Evolutionary conservation across 2,797 vertebrate species (phyloP).

Genomic region (Dendrocincla fuliginosa): DNA sequence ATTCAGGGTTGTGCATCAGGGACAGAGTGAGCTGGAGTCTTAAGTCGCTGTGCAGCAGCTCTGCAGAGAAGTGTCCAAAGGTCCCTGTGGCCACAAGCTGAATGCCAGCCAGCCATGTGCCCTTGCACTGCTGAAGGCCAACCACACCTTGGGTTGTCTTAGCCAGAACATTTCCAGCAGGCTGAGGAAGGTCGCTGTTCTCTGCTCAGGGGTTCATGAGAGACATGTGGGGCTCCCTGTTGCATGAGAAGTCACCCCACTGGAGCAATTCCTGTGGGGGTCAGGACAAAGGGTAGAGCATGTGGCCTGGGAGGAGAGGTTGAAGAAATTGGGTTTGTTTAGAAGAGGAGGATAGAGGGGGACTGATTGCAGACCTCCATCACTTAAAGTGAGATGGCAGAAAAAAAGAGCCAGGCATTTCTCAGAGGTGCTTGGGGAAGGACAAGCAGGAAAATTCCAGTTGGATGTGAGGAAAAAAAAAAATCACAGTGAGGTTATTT

Average conservation of each 20-base stretch:
- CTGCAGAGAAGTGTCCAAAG: fast-evolving
- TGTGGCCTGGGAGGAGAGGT: background rate
- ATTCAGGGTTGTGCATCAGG: background rate
- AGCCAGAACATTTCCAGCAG: background rate
- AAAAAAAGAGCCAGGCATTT: background rate
- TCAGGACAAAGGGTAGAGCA: background rate
- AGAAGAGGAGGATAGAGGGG: background rate
- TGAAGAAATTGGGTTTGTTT: background rate
- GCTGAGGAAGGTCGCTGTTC: background rate
- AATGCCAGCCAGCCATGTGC: fast-evolving
- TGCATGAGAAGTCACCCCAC: background rate
- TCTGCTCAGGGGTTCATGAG: background rate
- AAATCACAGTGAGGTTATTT: background rate
- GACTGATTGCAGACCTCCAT: background rate
- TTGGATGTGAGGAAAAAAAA: background rate
- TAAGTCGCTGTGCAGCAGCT: background rate
- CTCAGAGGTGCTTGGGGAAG: background rate
- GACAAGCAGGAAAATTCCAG: background rate
- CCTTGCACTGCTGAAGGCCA: background rate
- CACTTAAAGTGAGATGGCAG: background rate
- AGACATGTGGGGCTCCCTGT: background rate
- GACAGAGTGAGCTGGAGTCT: background rate
- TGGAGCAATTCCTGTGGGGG: fast-evolving
- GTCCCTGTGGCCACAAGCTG: background rate
- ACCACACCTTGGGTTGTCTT: background rate